Evolutionary conservation across 2,888 invertebrate genomes (phyloP).

Genomic region (Oasisia sp.): DNA sequence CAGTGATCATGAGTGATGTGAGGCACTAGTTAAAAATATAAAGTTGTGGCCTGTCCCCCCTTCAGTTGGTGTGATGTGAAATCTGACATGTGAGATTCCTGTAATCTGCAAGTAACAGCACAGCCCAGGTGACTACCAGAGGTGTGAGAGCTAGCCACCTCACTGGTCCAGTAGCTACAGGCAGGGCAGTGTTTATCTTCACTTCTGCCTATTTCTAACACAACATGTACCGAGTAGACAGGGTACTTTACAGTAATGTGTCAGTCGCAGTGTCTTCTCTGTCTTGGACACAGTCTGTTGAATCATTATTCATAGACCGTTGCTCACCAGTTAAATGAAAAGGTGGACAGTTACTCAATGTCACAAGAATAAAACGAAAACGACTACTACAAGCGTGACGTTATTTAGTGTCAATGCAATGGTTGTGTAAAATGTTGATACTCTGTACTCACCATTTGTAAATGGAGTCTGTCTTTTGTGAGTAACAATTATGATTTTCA

Average conservation of each 20-base stretch:
- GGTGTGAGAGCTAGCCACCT: background rate
- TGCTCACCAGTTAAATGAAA: no score
- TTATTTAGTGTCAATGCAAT: no score
- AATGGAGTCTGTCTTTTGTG: no score
- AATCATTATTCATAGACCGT: no score
- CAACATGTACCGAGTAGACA: background rate
- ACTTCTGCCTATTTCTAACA: background rate
- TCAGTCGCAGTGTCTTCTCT: background rate
- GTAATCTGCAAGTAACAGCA: background rate
- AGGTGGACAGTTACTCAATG: no score
- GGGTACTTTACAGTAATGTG: background rate
- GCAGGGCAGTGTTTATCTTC: background rate
- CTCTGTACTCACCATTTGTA: no score
- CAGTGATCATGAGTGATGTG: background rate
- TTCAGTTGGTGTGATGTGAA: background rate
- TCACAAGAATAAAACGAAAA: no score
- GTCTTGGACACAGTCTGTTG: background rate
- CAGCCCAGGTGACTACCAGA: background rate
- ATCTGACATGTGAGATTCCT: background rate
- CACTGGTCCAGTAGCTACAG: background rate
- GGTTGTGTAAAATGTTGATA: no score
- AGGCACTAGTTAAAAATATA: background rate
- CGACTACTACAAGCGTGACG: no score
- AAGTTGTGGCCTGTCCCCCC: background rate
- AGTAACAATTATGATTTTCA: no score